A percentile compares a stretch with the other conserved stretches of the same genome.
These are phyloP conservation scores for Steinernema hermaphroditum DNA, from an alignment of 2,888 invertebrate genomes.

Conservation along the genomic window DNA sequence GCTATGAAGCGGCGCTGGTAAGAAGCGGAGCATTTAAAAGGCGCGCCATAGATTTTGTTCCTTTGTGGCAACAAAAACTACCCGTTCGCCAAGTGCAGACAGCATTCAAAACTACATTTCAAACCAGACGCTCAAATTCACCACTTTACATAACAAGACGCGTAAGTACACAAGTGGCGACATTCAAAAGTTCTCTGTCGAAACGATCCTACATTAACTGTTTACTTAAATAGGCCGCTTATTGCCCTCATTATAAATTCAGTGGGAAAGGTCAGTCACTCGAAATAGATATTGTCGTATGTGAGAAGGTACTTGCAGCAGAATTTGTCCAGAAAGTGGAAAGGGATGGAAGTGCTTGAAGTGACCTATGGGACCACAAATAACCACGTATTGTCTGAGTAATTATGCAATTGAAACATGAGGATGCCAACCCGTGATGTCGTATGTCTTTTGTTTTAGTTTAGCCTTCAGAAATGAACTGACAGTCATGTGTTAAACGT, in stretches of 20 bases:
- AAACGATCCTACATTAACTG: neutral
- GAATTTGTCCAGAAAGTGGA: neutral
- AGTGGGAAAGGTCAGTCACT: neutral
- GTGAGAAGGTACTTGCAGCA: neutral
- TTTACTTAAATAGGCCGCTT: neutral
- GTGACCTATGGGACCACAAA: neutral
- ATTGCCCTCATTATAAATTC: slow-evolving; percentile 3
- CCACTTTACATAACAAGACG: too few relatives aligned
- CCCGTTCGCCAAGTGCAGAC: too few relatives aligned
- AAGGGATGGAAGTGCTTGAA: neutral
- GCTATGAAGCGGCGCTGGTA: neutral
- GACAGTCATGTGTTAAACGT: neutral
- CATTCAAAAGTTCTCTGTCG: too few relatives aligned
- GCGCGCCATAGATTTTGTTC: neutral
- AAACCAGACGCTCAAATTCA: too few relatives aligned
- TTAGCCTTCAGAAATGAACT: too few relatives aligned
- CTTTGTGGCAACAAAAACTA: too few relatives aligned
- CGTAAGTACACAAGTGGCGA: too few relatives aligned
- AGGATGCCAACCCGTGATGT: too few relatives aligned
- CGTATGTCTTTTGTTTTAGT: too few relatives aligned
- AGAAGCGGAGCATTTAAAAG: neutral
- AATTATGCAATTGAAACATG: neutral
- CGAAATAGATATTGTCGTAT: neutral
- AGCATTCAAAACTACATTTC: too few relatives aligned
- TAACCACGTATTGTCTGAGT: neutral